Percentiles rank a stretch among this genome's conserved stretches.
phyloP scores from a whole-genome alignment of 2,113 vertebrate genomes.

The Nothobranchius furzeri region DNA sequence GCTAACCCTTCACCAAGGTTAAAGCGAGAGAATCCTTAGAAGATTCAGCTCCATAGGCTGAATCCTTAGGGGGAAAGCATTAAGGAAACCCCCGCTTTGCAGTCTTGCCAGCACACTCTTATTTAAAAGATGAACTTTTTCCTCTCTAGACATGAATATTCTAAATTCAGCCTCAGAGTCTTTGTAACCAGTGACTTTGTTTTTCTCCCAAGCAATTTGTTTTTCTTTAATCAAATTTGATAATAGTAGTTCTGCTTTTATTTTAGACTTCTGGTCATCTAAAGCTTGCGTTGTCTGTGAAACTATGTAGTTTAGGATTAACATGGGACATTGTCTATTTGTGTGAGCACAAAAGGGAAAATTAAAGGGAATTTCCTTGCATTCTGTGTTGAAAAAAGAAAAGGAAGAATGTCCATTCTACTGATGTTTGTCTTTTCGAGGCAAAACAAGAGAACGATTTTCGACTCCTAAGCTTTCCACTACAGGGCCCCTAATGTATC shows the following conservation, averaged over 20 bases:
- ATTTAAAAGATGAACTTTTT: slow-evolving; percentile 9
- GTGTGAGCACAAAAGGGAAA: neutral
- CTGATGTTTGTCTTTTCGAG: no score
- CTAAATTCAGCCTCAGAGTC: slow-evolving; percentile 18
- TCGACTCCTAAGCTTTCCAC: no score
- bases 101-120: slow-evolving; percentile 1
- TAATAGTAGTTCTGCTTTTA: slow-evolving; percentile 6
- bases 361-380: no score
- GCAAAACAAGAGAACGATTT: no score
- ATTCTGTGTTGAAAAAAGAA: no score
- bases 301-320: neutral
- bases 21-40: slow-evolving; percentile 12
- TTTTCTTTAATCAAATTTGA: slow-evolving; percentile 44
- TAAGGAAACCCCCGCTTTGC: neutral
- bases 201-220: slow-evolving; percentile 32
- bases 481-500: no score
- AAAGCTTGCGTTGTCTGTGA: slow-evolving; percentile 8
- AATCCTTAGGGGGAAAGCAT: neutral
- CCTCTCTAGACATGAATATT: slow-evolving; percentile 47
- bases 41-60: slow-evolving; percentile 18
- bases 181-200: slow-evolving; percentile 15
- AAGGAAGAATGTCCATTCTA: no score
- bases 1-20: slow-evolving; percentile 30
- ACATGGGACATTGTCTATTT: slow-evolving; percentile 1
- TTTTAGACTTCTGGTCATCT: slow-evolving; percentile 1